Base-by-base conservation (phyloP, 1,140 invertebrate species). In the Hetaerina americana region DNA sequence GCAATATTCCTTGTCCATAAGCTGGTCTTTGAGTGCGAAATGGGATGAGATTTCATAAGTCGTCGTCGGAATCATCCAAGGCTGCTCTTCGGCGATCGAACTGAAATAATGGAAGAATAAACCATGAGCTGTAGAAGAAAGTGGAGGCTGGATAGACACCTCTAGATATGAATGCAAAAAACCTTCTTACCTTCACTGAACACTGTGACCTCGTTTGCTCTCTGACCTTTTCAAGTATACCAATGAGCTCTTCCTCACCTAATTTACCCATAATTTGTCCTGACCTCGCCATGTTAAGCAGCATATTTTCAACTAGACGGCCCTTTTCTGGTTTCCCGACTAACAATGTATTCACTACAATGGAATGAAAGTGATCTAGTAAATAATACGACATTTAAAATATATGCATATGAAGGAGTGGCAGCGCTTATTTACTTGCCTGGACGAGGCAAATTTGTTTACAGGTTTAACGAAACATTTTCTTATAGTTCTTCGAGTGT, bases 261-360 rank as follows among this genome's bases (percentile, higher is more conserved):
- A 97, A 86, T 84, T 90, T 93, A 26, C 87, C 87, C 66, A 84
- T 80, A 70, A 97, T 82, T 81, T 94, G 92, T 26, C 94, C 94
- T 77, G 87, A 87, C 78, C 93, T 89, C 27, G 94, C 95, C 95
- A 98, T 97, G 75, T 89, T 88, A 66, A 97, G 85, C 70, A 98
- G 87, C 88, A 97, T 94, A 75, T 90, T 89, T 85, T 98, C 95
- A 24, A 98, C 88, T 91, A 95, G 92, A 80, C 88, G 87, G 10
- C 92, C 96, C 82, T 97, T 98, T 76, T 97, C 95, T 57, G 96
- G 96, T 82, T 96, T 98, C 72, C 94, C 94, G 71, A 97, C 82
- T 78, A 91, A 90, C 66, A 98, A 86, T 73, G 93, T 98, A 78
- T 96, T 97, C 75, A 98, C 95, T 97, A 80, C 28, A 85, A 87